Evolutionary conservation across 1,140 invertebrate genomes (phyloP).

Genomic region (Anoplolepis gracilipes): DNA sequence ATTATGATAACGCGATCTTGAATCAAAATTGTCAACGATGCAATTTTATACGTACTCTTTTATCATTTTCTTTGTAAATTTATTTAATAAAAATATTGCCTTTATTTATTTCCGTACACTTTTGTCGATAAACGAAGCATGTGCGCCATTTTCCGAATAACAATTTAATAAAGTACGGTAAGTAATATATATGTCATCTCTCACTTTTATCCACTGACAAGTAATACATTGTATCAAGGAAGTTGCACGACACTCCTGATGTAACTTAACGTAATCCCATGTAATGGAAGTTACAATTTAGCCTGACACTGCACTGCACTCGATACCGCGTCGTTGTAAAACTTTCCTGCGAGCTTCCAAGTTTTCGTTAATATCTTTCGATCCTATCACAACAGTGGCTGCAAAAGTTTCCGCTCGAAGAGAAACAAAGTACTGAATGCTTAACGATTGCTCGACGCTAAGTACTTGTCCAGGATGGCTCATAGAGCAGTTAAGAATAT

Average conservation of each 20-base stretch:
- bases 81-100: neutral
- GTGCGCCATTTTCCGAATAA: neutral
- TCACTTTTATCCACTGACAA: slow-evolving; percentile 15
- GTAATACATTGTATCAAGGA: slow-evolving; percentile 24
- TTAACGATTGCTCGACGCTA: slow-evolving; percentile 75
- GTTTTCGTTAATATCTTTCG: slow-evolving; percentile 57
- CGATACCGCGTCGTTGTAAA: slow-evolving; percentile 38
- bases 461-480: slow-evolving; percentile 61
- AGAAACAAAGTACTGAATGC: slow-evolving; percentile 42
- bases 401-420: slow-evolving; percentile 69
- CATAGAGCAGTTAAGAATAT: slow-evolving; percentile 19
- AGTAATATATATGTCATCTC: neutral
- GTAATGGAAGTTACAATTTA: slow-evolving; percentile 54
- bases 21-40: neutral
- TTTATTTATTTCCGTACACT: neutral
- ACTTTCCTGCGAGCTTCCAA: slow-evolving; percentile 23
- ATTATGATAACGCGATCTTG: neutral
- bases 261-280: slow-evolving; percentile 43
- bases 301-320: slow-evolving; percentile 37
- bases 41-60: neutral
- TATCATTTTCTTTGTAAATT: neutral
- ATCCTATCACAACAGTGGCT: slow-evolving; percentile 57
- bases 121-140: neutral
- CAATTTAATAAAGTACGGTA: slow-evolving; percentile 22
- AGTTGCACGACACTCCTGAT: slow-evolving; percentile 32